Evolutionary conservation across 2,888 invertebrate genomes (phyloP), one percentile per base, ranked within the genome.

Genomic region (Biston betularia): DNA sequence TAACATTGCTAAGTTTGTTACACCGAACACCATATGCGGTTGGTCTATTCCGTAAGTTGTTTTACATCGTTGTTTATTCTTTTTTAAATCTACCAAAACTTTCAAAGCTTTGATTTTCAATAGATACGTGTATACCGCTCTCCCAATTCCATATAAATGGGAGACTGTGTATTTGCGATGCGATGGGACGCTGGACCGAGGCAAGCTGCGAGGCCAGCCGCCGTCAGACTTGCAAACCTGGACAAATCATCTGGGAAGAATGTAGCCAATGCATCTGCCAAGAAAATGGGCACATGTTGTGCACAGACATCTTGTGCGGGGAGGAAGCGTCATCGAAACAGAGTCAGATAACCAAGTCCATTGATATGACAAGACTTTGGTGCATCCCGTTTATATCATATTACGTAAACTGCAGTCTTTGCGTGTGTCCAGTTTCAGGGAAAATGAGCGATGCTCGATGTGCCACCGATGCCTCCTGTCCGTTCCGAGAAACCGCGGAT

Each of bases 201-300:
- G 70, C 78, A 0, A 79, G 81, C 65, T 93, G 92, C 75, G 76
- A 81, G 38, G 76, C 81, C 53, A 74, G 72, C 1, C 82, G 83
- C 4, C 83, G 81, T 3, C 81, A 84, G 8, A 63, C 70, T 1
- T 93, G 93, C 71, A 75, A 78, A 35, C 84, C 88, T 0, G 92
- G 91, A 0, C 83, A 88, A 67, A 77, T 90, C 5, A 76, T 86
- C 33, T 86, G 86, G 85, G 85, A 88, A 52, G 90, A 88, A 60
- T 92, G 92, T 72, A 86, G 79, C 24, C 87, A 87, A 70, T 93
- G 93, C 66, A 81, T 87, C 60, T 93, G 93, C 59, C 87, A 87
- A 69, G 82, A 85, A 38, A 85, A 86, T 49, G 86, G 89, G 0
- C 80, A 86, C 38, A 74, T 89, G 1, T 46, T 83, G 6, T 93